These are phyloP conservation scores for Aselliscus stoliczkanus DNA, from an alignment of 2,797 vertebrate species.

Conservation along the genomic window DNA sequence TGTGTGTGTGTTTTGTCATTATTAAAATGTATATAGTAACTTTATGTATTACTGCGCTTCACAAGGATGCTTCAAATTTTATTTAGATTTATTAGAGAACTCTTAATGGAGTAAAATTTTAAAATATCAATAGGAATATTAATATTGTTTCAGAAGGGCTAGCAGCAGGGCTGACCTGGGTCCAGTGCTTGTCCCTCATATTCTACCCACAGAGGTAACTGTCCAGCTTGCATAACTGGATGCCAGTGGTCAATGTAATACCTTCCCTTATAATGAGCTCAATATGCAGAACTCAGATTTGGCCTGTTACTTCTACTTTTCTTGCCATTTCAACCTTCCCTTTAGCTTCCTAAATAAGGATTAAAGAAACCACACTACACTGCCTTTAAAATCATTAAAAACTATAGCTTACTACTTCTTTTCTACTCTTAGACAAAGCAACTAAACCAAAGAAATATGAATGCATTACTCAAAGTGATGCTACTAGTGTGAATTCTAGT, in stretches of 20 bases:
- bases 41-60: background rate
- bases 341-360: background rate
- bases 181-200: background rate
- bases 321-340: background rate
- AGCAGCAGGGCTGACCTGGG: background rate
- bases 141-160: background rate
- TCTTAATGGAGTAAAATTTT: background rate
- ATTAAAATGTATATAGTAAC: background rate
- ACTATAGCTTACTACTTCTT: background rate
- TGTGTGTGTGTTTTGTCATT: background rate
- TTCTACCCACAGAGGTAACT: background rate
- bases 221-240: background rate
- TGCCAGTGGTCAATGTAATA: background rate
- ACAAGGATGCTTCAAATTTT: background rate
- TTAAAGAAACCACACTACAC: background rate
- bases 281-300: background rate
- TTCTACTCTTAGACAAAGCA: background rate
- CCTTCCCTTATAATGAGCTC: background rate
- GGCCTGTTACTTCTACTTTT: background rate
- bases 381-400: background rate
- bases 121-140: background rate
- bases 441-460: background rate
- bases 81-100: background rate
- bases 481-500: background rate
- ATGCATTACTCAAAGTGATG: background rate